phyloP scores from a whole-genome alignment of 1,140 invertebrate genomes.

The Argopecten irradians region DNA sequence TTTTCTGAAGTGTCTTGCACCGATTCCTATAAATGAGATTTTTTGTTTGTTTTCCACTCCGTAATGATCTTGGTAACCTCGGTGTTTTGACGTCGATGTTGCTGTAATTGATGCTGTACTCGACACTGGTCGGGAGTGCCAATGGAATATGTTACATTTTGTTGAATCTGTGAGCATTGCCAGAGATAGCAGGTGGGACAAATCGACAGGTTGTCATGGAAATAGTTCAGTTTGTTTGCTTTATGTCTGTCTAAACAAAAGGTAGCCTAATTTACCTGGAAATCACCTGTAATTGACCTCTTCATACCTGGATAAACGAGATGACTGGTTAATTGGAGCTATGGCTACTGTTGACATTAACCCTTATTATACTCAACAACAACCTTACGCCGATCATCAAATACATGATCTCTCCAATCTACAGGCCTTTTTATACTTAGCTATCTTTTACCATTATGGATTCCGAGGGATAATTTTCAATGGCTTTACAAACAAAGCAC shows the following conservation, averaged over 20 bases:
- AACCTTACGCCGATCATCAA: neutral
- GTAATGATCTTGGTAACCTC: too few relatives aligned
- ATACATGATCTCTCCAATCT: neutral
- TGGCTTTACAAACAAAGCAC: neutral
- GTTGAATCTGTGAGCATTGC: neutral
- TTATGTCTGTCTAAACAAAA: neutral
- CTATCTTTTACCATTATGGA: neutral
- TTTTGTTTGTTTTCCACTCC: neutral
- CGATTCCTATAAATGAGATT: neutral
- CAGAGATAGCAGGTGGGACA: neutral
- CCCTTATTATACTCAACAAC: neutral
- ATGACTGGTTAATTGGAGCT: neutral
- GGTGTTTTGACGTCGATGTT: too few relatives aligned
- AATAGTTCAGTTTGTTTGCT: conserved; percentile 12
- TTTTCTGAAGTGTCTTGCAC: too few relatives aligned
- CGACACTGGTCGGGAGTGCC: too few relatives aligned
- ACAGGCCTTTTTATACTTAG: neutral
- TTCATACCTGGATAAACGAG: neutral
- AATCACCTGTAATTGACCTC: neutral
- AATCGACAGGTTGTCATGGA: neutral
- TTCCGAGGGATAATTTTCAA: neutral
- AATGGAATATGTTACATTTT: neutral
- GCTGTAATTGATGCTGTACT: too few relatives aligned
- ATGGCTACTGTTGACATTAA: neutral
- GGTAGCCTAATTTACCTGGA: neutral